Base-by-base conservation (phyloP, 2,888 invertebrate genomes). In the Meta bourneti region DNA sequence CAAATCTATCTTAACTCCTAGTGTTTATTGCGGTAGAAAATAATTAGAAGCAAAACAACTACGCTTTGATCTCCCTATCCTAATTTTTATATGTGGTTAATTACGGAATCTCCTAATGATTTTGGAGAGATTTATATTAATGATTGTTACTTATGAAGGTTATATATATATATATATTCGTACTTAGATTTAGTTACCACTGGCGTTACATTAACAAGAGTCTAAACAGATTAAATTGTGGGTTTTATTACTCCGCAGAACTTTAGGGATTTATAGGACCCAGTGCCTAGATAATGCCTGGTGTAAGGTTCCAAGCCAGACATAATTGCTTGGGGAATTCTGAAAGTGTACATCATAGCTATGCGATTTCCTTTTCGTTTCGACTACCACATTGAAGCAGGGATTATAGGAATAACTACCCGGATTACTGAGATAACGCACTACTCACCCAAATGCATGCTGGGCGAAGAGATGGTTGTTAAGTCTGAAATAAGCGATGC, bases 361-460 rank as follows among this genome's bases (percentile, higher is more conserved):
- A 61, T 61, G 11, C 61, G 9, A 16, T 9, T 61, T 61, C 61
- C 61, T 61, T 61, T 61, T 61, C 61, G 61, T 61, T 61, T 61
- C 61, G 11, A 16, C 61, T 61, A 72, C 54, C 6, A 71, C 54
- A 54, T 34, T 19, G n/a, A 54, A 19, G 54, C 34, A 54, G 74
- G 84, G 84, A 84, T 84, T 84, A 84, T 75, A 61, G 54, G 74
- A 74, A 84, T 84, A 84, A 84, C 84, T 75, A 75, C 72, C 16
- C 6, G 84, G 75, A 84, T 84, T 84, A 75, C 52, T 51, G 20
- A 34, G 34, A 75, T 48, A 54, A 48, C 61, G 11, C 61, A 16
- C 61, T 61, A 5, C 16, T 61, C 61, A 16, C 16, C 61, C 61
- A 61, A 61, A 61, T 61, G 11, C 61, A 34, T 19, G 51, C n/a